These are phyloP conservation scores for Stenichneumon culpator DNA, from an alignment of 2,888 invertebrate genomes.

Conservation along the genomic window DNA sequence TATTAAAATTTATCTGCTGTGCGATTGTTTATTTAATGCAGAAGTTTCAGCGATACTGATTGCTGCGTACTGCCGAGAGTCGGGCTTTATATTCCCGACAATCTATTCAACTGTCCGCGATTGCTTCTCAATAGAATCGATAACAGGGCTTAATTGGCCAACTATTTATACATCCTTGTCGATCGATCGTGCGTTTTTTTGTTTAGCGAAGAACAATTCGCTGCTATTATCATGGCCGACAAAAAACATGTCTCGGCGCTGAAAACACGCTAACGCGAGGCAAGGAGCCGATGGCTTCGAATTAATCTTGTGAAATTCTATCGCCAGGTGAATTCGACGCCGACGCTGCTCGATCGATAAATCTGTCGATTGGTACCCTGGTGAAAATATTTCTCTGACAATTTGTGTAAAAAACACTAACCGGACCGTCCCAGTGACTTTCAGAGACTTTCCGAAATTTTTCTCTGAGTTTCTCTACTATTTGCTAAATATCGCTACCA, in stretches of 20 bases:
- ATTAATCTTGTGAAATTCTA: background rate
- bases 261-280: too few relatives aligned
- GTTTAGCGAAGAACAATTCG: constrained; percentile 4
- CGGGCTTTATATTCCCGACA: constrained; percentile 27
- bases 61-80: background rate
- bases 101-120: background rate
- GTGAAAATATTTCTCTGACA: too few relatives aligned
- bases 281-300: constrained; percentile 50
- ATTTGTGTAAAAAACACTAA: too few relatives aligned
- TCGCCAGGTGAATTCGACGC: constrained; percentile 11
- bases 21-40: background rate
- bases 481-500: too few relatives aligned
- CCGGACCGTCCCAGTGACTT: too few relatives aligned
- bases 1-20: background rate
- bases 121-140: constrained; percentile 44
- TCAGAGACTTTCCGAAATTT: too few relatives aligned
- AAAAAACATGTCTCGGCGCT: background rate
- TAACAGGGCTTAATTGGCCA: constrained; percentile 48
- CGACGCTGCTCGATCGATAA: background rate
- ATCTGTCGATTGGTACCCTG: background rate
- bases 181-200: background rate
- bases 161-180: background rate
- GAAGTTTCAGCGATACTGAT: background rate
- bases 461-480: too few relatives aligned
- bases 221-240: constrained; percentile 11